phyloP scores from a whole-genome alignment of 1,140 invertebrate genomes.

The Andricus grossulariae region DNA sequence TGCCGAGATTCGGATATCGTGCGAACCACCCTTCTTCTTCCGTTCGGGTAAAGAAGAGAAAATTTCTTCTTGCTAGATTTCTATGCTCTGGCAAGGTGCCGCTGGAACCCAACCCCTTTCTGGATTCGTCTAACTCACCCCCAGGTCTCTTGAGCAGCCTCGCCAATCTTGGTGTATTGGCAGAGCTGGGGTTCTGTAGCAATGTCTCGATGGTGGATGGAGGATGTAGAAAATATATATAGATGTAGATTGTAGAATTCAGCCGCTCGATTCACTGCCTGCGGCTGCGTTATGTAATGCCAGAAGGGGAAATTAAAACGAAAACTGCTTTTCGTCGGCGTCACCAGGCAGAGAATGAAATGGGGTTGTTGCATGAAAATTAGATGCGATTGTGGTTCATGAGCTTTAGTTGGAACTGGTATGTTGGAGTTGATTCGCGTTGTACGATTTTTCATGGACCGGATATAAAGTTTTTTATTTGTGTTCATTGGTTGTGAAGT shows the following conservation, averaged over 20 bases:
- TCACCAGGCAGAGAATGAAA: conserved; percentile 1
- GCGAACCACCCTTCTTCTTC: conserved; percentile 18
- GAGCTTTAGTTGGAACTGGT: no score
- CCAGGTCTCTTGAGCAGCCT: not conserved
- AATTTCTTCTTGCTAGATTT: not conserved
- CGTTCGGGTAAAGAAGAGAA: not conserved
- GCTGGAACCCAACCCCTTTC: not conserved
- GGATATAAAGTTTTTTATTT: no score
- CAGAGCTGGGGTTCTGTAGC: not conserved
- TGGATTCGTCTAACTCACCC: conserved; percentile 5
- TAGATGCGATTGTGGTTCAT: not conserved
- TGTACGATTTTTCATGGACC: no score
- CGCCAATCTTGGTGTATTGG: conserved; percentile 12
- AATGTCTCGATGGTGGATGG: not conserved
- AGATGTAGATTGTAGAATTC: conserved; percentile 4
- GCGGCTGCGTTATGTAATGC: conserved; percentile 2
- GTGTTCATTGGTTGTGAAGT: no score
- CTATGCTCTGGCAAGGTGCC: conserved; percentile 4
- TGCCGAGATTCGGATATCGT: conserved; percentile 23
- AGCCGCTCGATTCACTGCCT: not conserved
- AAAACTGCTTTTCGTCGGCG: conserved; percentile 12
- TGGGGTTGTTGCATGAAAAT: conserved; percentile 1
- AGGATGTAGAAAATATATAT: not conserved
- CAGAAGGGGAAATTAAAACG: conserved; percentile 9
- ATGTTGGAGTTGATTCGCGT: no score